These are phyloP conservation scores for Belgica antarctica DNA, from an alignment of 2,888 invertebrate genomes.

Conservation along the genomic window DNA sequence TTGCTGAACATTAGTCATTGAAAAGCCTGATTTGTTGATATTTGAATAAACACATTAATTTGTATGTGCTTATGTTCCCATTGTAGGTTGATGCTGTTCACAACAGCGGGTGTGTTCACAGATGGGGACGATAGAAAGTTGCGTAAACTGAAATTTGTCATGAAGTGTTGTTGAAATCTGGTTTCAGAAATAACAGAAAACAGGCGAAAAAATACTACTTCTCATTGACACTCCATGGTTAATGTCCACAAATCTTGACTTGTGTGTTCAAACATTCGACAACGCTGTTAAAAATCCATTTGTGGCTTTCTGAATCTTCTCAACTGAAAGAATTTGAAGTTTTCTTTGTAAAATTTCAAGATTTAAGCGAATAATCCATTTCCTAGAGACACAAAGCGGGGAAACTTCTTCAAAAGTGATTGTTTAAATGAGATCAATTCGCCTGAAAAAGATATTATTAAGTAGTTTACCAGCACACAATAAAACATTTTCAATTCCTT, in stretches of 20 bases:
- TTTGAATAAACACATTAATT: constrained; percentile 33
- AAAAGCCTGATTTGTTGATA: constrained; percentile 33
- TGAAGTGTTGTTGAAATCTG: too few species aligned
- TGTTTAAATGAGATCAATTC: constrained; percentile 30
- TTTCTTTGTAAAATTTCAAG: too few species aligned
- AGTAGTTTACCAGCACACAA: constrained; percentile 21
- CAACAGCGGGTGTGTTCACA: not conserved
- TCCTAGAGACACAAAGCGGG: too few species aligned
- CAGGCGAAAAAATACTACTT: too few species aligned
- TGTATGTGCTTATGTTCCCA: constrained; percentile 17
- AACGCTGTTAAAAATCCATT: not conserved
- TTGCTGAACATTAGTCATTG: not conserved
- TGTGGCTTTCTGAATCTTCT: too few species aligned
- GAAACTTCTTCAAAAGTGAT: constrained; percentile 19
- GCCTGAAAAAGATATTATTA: constrained; percentile 19
- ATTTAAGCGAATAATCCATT: too few species aligned
- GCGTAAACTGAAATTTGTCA: not conserved
- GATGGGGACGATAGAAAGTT: not conserved
- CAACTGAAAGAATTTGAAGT: too few species aligned
- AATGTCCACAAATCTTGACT: too few species aligned
- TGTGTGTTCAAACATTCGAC: not conserved
- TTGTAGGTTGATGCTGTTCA: constrained; percentile 11
- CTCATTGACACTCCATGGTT: too few species aligned
- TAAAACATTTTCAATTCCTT: not conserved
- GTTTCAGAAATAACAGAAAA: too few species aligned